Base-by-base conservation (phyloP, 2,888 invertebrate genomes). In the Drosophila siamana region DNA sequence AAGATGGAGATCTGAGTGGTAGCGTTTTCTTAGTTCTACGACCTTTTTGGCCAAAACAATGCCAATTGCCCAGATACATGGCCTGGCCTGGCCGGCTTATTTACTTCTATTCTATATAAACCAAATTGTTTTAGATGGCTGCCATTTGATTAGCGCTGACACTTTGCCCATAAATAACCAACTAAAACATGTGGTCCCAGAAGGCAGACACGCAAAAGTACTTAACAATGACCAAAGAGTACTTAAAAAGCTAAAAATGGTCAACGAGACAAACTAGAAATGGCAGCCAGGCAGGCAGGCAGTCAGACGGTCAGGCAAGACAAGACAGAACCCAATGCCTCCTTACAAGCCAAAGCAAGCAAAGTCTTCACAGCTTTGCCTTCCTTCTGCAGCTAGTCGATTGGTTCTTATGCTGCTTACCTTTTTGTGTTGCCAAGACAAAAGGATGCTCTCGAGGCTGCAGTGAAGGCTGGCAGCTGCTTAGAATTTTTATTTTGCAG, bases 101-200 rank as follows among this genome's bases (percentile, higher is more conserved):
- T 56, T 56, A 44, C 22, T 43, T 60, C 54, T 56, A 52, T 69
- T 72, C 46, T 63, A 57, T 56, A 52, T 69, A 74, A 59, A 65
- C 59, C 69, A 76, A 82, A 74, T 75, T 82, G 89, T 66, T 65
- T 69, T 47, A 74, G 86, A 86, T 81, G 77, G 65, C 87, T 91
- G 87, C 80, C 83, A 86, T 91, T 90, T 91, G 91, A 91, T 91
- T 91, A 91, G 85, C 89, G 83, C 90, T 91, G 91, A 91, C 91
- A 91, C 90, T 90, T 90, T 89, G 88, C 86, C 90, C 91, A 91
- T 91, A 91, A 91, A 91, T 91, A 91, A 91, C 90, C 89, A 82
- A 76, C 80, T 82, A 90, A 86, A 90, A 89, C 90, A 90, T 90
- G 89, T 83, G 86, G 80, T 89, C 91, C 89, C 78, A 79, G 84